Percentiles rank a stretch among this genome's conserved stretches.
These are phyloP conservation scores for Phrynosoma blainvillii DNA, from an alignment of 2,113 vertebrate genomes.

Conservation along the genomic window DNA sequence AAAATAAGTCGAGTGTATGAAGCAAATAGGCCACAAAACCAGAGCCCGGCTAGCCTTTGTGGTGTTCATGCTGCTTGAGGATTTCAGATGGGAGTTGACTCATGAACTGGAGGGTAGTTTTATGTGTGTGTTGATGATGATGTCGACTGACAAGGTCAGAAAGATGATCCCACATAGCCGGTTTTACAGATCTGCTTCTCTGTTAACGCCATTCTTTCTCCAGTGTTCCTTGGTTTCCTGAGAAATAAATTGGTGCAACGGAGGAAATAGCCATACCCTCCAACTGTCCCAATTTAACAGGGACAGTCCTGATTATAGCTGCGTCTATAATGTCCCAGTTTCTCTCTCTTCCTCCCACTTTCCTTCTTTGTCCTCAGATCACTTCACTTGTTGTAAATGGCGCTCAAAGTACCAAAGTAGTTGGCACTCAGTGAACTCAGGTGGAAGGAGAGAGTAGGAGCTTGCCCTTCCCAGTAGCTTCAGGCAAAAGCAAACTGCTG, in stretches of 20 bases:
- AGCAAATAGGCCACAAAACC: neutral
- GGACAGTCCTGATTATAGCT: neutral
- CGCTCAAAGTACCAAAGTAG: too few species aligned
- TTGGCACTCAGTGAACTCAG: too few species aligned
- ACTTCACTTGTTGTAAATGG: too few species aligned
- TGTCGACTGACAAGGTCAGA: constrained; percentile 28
- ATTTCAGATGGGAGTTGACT: constrained; percentile 28
- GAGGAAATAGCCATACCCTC: neutral
- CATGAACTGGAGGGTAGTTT: constrained; percentile 10
- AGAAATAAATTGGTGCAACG: neutral
- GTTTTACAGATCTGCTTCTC: neutral
- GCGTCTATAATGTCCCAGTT: neutral
- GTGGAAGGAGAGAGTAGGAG: too few species aligned
- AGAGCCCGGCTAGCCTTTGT: neutral
- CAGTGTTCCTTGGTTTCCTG: fast-evolving
- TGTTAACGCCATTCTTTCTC: neutral
- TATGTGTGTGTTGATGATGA: constrained; percentile 26
- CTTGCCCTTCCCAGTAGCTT: too few species aligned
- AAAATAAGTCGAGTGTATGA: neutral
- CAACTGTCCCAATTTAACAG: neutral
- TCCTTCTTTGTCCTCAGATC: too few species aligned
- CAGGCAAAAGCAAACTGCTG: too few species aligned
- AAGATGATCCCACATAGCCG: neutral
- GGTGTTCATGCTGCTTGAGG: neutral
- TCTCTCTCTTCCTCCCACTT: too few species aligned